Conservation (phyloP, 2,888 invertebrate genomes). For the Minunthozetes semirufus region DNA sequence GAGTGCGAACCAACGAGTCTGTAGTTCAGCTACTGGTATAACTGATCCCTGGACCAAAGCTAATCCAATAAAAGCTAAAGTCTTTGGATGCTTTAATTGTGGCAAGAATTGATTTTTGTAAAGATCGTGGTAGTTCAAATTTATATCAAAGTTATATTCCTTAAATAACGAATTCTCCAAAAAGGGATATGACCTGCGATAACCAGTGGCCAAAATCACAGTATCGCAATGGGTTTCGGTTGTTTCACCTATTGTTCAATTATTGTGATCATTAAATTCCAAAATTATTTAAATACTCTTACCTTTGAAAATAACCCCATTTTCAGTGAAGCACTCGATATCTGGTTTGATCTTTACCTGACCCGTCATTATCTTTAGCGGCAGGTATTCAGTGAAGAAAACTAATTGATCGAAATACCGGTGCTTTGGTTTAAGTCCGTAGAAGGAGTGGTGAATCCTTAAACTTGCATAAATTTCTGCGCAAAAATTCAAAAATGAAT, state of each 20-base stretch:
- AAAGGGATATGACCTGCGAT: slow-evolving; percentile 48
- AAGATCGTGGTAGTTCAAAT: slow-evolving; percentile 45
- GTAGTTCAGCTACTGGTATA: slow-evolving; percentile 52
- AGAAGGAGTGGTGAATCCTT: too few species aligned
- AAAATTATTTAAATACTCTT: slow-evolving; percentile 36
- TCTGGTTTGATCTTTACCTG: slow-evolving; percentile 45
- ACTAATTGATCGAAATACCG: slow-evolving; percentile 41
- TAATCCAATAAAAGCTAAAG: slow-evolving; percentile 50
- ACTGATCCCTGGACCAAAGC: slow-evolving; percentile 51
- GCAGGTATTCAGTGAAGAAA: slow-evolving; percentile 49
- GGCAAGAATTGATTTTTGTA: slow-evolving; percentile 50
- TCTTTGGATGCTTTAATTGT: slow-evolving; percentile 45
- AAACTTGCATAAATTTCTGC: too few species aligned
- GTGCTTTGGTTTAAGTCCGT: too few species aligned
- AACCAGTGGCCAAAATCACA: slow-evolving; percentile 47
- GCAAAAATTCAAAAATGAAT: too few species aligned
- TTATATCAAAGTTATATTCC: slow-evolving; percentile 18
- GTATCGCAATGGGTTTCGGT: neutral
- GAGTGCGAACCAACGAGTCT: slow-evolving; percentile 49
- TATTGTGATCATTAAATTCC: neutral
- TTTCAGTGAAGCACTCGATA: slow-evolving; percentile 44
- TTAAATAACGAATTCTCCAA: slow-evolving; percentile 37
- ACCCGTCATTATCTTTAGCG: slow-evolving; percentile 48
- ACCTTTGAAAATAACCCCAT: slow-evolving; percentile 46
- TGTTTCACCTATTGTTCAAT: slow-evolving; percentile 25